Conservation (phyloP, 2,888 invertebrate species). For the Dolichomitus sp. region DNA sequence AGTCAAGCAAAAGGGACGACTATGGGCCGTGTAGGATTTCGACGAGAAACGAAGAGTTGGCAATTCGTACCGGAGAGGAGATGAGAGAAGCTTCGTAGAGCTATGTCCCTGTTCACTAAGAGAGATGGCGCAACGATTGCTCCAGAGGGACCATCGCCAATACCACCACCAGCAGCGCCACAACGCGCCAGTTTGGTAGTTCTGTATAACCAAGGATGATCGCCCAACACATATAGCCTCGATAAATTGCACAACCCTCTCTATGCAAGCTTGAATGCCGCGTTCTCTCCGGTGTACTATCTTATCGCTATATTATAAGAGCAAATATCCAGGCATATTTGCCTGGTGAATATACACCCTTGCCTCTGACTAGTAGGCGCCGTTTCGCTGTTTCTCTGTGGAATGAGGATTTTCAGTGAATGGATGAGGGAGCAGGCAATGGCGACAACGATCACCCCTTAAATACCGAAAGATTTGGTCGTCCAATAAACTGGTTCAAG, state of each 20-base stretch:
- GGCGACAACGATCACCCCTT: background rate
- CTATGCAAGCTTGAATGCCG: conserved; percentile 38
- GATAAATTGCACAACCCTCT: conserved; percentile 44
- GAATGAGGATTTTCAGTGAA: conserved; percentile 22
- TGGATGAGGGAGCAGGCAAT: too few species aligned
- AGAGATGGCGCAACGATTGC: background rate
- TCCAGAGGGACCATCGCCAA: background rate
- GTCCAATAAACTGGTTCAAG: background rate
- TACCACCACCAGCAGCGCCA: background rate
- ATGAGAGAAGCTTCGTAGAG: conserved; percentile 6
- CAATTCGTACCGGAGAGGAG: background rate
- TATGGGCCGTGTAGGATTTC: background rate
- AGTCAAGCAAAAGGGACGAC: conserved; percentile 2
- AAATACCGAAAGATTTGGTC: background rate
- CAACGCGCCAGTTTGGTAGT: background rate
- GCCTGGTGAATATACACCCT: conserved; percentile 43
- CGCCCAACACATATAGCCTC: conserved; percentile 51
- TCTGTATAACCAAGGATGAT: conserved; percentile 56
- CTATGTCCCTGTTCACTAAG: background rate
- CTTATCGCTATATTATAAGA: conserved; percentile 60
- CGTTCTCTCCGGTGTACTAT: conserved; percentile 29
- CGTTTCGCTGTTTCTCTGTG: background rate
- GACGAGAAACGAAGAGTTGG: conserved; percentile 1
- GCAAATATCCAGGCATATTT: conserved; percentile 69
- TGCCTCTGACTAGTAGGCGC: background rate